Evolutionary conservation across 2,888 invertebrate genomes (phyloP).

Genomic region (Phytoseiulus persimilis): DNA sequence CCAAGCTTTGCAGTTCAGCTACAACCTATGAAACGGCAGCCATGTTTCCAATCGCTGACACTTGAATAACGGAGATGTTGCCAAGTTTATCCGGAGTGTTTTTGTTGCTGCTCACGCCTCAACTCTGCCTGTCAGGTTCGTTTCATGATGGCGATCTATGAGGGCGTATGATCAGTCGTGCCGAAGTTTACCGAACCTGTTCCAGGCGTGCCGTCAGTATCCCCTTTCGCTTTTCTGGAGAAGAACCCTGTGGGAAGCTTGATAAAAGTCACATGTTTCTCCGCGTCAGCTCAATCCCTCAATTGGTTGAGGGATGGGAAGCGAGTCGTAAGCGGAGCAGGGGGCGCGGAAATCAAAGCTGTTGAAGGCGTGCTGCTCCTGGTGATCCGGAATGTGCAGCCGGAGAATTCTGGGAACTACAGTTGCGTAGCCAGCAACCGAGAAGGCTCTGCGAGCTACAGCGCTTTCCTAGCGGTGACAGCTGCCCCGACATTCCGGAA

Average conservation of each 20-base stretch:
- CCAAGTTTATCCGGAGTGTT: neutral
- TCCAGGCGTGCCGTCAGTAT: neutral
- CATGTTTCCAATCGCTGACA: neutral
- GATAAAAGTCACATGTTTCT: neutral
- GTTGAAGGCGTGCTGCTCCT: slow-evolving; percentile 10
- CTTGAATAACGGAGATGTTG: neutral
- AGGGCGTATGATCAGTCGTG: neutral
- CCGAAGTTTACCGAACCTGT: neutral
- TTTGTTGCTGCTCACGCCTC: neutral
- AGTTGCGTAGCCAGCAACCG: neutral
- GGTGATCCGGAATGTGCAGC: neutral
- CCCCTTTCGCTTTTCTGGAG: neutral
- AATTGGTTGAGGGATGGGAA: neutral
- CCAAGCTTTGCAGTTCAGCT: neutral
- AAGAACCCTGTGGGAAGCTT: neutral
- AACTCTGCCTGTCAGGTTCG: neutral
- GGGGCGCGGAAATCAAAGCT: neutral
- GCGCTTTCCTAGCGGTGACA: neutral
- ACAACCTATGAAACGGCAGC: neutral
- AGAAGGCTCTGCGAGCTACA: neutral
- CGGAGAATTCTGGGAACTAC: slow-evolving; percentile 18
- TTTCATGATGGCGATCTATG: neutral
- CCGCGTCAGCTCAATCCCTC: neutral
- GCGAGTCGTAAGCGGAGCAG: neutral
- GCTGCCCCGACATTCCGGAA: neutral